Conservation (phyloP, 2,797 vertebrate species). For the Aotus griseimembra region DNA sequence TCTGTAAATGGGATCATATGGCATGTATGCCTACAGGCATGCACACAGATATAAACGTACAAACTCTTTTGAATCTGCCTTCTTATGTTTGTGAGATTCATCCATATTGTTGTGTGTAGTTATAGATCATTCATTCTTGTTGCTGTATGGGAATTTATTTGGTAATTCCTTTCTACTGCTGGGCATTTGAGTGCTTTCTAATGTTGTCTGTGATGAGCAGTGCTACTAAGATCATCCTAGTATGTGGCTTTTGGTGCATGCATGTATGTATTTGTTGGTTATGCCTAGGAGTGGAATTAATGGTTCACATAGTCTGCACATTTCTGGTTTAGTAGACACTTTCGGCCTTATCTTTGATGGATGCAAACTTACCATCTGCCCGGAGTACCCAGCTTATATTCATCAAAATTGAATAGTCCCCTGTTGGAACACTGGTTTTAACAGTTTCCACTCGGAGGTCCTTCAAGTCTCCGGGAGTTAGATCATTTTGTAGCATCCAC, state of each 20-base stretch:
- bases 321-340: neutral
- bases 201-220: neutral
- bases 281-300: neutral
- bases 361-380: constrained; percentile 85
- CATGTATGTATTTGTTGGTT: neutral
- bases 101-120: neutral
- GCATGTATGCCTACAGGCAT: accelerated
- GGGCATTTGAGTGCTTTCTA: neutral
- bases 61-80: neutral
- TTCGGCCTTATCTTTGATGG: neutral
- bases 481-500: accelerated
- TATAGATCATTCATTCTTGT: neutral
- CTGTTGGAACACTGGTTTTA: neutral
- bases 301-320: neutral
- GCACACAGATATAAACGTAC: neutral
- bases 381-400: constrained; percentile 89
- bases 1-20: neutral
- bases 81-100: neutral
- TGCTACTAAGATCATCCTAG: neutral
- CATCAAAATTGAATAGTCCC: constrained; percentile 62
- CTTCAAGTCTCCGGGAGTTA: constrained; percentile 80
- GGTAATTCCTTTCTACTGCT: neutral
- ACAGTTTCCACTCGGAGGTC: constrained; percentile 71
- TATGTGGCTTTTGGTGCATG: neutral
- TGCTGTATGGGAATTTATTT: neutral